Evolutionary conservation across 2,797 vertebrate species (phyloP).

Genomic region (Rhadinocentrus ornatus): DNA sequence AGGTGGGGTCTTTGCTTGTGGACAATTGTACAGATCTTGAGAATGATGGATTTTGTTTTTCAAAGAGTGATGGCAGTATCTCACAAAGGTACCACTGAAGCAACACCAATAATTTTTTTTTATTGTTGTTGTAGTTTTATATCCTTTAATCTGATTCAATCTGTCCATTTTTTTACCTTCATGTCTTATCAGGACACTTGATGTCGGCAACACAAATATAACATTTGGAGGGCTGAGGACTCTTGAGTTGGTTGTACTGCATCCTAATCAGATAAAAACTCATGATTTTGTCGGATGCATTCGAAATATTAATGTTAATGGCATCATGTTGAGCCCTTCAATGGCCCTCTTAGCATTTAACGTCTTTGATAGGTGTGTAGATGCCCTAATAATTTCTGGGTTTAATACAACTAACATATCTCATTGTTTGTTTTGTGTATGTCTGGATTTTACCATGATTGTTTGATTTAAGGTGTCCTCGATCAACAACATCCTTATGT

Average conservation of each 20-base stretch:
- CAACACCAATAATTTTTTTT: background rate
- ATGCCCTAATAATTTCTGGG: background rate
- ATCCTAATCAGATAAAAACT: slow-evolving; percentile 73
- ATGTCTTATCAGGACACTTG: slow-evolving; percentile 74
- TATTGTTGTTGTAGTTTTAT: background rate
- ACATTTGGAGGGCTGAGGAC: slow-evolving; percentile 80
- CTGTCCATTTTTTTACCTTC: slow-evolving; percentile 5
- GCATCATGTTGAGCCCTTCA: slow-evolving; percentile 68
- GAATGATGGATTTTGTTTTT: slow-evolving; percentile 76
- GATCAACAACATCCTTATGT: slow-evolving; percentile 66
- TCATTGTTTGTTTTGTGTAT: background rate
- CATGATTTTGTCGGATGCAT: slow-evolving; percentile 86
- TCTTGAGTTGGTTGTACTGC: slow-evolving; percentile 68
- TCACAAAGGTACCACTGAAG: slow-evolving; percentile 71
- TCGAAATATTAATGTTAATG: slow-evolving; percentile 78
- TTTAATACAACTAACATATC: background rate
- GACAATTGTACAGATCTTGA: slow-evolving; percentile 79
- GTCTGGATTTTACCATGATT: background rate
- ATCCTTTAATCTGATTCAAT: background rate
- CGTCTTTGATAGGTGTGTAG: slow-evolving; percentile 71
- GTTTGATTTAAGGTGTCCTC: slow-evolving; percentile 71
- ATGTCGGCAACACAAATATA: slow-evolving; percentile 77
- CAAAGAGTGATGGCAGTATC: slow-evolving; percentile 65
- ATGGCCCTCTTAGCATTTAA: slow-evolving; percentile 74
- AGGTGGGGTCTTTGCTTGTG: slow-evolving; percentile 82